Evolutionary conservation across 2,888 invertebrate species (phyloP).

Genomic region (Fabriciana adippe): DNA sequence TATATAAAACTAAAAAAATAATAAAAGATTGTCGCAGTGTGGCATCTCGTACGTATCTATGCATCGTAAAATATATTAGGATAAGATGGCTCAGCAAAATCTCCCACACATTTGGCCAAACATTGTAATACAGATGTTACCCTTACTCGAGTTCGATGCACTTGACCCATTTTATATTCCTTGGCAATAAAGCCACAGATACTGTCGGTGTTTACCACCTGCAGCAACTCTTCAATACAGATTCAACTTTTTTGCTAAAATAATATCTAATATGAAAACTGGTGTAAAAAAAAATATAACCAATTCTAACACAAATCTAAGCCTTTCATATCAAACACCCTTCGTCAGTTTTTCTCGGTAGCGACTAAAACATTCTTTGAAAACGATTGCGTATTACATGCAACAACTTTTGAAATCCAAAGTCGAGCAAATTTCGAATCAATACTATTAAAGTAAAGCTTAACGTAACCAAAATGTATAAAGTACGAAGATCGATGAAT

Average conservation of each 20-base stretch:
- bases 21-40: too few relatives aligned
- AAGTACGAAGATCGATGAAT: background rate
- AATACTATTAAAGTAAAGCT: slow-evolving; percentile 8
- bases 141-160: slow-evolving; percentile 25
- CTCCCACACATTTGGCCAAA: background rate
- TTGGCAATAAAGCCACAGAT: background rate
- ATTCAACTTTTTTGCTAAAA: too few relatives aligned
- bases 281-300: too few relatives aligned
- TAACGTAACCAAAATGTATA: slow-evolving; percentile 8
- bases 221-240: too few relatives aligned
- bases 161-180: slow-evolving; percentile 31
- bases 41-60: too few relatives aligned
- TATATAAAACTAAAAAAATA: too few relatives aligned
- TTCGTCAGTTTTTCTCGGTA: background rate
- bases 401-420: background rate
- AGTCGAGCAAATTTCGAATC: slow-evolving; percentile 8
- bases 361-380: slow-evolving; percentile 1
- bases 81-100: background rate
- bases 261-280: too few relatives aligned
- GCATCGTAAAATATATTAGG: too few relatives aligned
- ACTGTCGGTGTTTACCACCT: background rate
- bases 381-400: background rate
- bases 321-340: too few relatives aligned
- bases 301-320: too few relatives aligned
- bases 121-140: slow-evolving; percentile 15